phyloP scores from a whole-genome alignment of 1,140 invertebrate species.

The Sipha flava region DNA sequence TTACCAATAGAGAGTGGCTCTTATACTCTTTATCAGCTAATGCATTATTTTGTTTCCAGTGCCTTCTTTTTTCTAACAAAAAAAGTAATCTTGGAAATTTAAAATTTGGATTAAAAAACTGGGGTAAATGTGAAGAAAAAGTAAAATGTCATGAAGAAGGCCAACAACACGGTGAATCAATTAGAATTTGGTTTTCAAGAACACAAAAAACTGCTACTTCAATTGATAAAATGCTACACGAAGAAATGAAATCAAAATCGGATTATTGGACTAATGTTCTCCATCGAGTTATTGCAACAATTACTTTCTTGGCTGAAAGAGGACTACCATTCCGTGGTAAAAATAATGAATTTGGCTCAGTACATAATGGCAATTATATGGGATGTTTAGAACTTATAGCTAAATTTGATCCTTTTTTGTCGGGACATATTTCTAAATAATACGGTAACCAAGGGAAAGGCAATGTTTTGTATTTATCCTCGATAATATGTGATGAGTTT shows the following conservation, averaged over 20 bases:
- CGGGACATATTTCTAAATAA: slow-evolving; percentile 41
- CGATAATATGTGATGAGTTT: slow-evolving; percentile 42
- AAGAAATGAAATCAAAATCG: background rate
- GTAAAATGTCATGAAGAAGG: background rate
- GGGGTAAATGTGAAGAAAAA: background rate
- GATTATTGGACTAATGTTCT: background rate
- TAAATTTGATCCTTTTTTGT: no score
- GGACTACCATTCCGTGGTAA: background rate
- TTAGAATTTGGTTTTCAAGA: background rate
- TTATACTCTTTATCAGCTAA: background rate
- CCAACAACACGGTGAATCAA: background rate
- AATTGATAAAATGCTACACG: background rate
- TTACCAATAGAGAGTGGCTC: background rate
- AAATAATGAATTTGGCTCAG: slow-evolving; percentile 19
- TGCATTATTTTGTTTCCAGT: no score
- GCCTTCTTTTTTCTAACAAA: background rate
- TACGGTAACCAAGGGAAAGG: slow-evolving; percentile 41
- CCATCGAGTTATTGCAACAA: background rate
- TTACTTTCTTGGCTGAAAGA: background rate
- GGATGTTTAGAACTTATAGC: no score
- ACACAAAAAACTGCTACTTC: background rate
- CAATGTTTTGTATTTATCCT: slow-evolving; percentile 40
- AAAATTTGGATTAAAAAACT: background rate
- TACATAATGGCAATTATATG: background rate
- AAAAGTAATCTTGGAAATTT: background rate